Evolutionary conservation across 2,888 invertebrate species (phyloP).

Genomic region (Nasonovia ribisnigri): DNA sequence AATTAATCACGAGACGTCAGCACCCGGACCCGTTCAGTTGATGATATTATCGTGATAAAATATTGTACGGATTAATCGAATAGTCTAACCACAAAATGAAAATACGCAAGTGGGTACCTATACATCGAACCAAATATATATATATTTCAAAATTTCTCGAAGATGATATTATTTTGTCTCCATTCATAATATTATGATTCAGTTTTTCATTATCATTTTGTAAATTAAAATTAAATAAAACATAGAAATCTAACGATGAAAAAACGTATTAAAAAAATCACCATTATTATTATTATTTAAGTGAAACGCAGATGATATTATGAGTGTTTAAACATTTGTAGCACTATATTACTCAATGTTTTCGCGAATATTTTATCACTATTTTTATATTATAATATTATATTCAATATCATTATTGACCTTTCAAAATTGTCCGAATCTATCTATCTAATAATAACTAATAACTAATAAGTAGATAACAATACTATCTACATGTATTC

Average conservation of each 20-base stretch:
- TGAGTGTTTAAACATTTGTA: neutral
- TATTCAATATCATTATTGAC: neutral
- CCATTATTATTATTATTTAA: neutral
- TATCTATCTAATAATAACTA: neutral
- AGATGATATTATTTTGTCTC: neutral
- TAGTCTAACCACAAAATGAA: neutral
- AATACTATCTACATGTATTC: neutral
- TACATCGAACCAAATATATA: neutral
- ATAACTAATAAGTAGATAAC: neutral
- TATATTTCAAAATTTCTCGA: neutral
- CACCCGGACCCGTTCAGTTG: neutral
- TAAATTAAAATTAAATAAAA: neutral
- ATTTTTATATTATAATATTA: neutral
- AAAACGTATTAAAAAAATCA: neutral
- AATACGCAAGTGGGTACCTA: neutral
- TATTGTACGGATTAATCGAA: neutral
- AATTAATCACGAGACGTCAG: neutral
- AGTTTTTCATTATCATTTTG: neutral
- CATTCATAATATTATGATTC: neutral
- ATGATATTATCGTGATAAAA: neutral
- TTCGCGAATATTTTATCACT: accelerated
- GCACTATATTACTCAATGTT: no score
- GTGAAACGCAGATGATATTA: neutral
- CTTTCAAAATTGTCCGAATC: neutral
- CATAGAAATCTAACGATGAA: neutral